A percentile compares a stretch with the other conserved stretches of the same genome.
Evolutionary conservation across 2,797 vertebrate species (phyloP).

Genomic region (Acipenser transmontanus): DNA sequence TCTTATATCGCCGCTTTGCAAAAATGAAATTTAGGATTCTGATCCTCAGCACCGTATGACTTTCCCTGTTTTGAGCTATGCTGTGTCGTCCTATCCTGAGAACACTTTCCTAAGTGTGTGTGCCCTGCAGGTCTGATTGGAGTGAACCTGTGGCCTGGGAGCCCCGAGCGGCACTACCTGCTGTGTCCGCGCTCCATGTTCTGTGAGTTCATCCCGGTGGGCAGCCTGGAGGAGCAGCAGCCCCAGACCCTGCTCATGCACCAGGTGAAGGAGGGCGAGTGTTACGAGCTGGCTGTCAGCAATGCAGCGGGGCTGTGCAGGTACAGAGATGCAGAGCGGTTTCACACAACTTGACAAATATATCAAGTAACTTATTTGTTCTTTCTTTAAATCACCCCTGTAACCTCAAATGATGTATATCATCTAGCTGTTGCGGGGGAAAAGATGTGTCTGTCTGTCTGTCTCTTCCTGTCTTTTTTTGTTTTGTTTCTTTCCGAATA

Average conservation of each 20-base stretch:
- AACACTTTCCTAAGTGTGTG: accelerated
- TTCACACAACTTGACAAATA: not conserved
- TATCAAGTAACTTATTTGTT: not conserved
- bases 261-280: constrained; percentile 65
- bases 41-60: not conserved
- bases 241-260: constrained; percentile 61
- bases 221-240: constrained; percentile 45
- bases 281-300: constrained; percentile 77
- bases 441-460: too few species aligned
- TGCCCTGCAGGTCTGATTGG: constrained; percentile 68
- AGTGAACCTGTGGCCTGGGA: constrained; percentile 76
- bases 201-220: constrained; percentile 74
- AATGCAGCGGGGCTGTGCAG: constrained; percentile 68
- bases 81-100: not conserved
- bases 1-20: too few species aligned
- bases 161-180: constrained; percentile 60
- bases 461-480: too few species aligned
- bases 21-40: too few species aligned
- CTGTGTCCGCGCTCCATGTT: constrained; percentile 78
- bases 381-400: too few species aligned
- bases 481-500: too few species aligned
- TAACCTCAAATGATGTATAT: too few species aligned
- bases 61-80: not conserved
- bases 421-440: too few species aligned
- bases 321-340: constrained; percentile 37